A percentile compares a stretch with the other conserved stretches of the same genome.
phyloP scores from a whole-genome alignment of 2,888 invertebrate species.

The Caenorhabditis sp. region DNA sequence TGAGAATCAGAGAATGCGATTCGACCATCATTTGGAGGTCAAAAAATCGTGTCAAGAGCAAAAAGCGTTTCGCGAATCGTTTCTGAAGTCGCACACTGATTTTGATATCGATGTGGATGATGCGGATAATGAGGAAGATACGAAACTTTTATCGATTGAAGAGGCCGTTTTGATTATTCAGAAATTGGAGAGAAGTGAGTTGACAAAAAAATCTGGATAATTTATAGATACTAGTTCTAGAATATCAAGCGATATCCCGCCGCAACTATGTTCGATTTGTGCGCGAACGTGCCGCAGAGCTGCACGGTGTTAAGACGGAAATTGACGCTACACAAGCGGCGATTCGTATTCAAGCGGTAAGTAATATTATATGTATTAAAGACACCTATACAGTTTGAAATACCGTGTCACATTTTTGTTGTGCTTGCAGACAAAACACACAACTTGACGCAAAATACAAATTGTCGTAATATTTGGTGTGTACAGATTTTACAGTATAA shows the following conservation, averaged over 20 bases:
- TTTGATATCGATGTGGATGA: conserved; percentile 44
- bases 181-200: conserved; percentile 57
- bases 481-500: too few relatives aligned
- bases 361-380: too few relatives aligned
- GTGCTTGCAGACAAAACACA: too few relatives aligned
- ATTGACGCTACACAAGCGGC: conserved; percentile 59
- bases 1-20: conserved; percentile 1
- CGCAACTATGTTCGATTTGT: conserved; percentile 61
- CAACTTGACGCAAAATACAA: too few relatives aligned
- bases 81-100: conserved; percentile 35
- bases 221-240: conserved; percentile 43
- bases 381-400: too few relatives aligned
- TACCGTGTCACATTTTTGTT: too few relatives aligned
- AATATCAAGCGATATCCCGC: conserved; percentile 61
- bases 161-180: conserved; percentile 61
- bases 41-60: conserved; percentile 34
- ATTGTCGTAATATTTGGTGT: too few relatives aligned
- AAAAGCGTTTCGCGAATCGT: conserved; percentile 38
- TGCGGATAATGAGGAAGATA: conserved; percentile 30
- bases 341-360: conserved; percentile 58
- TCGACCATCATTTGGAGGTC: conserved; percentile 22
- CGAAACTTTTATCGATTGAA: conserved; percentile 51
- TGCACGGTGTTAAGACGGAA: conserved; percentile 47
- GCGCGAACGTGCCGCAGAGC: conserved; percentile 57
- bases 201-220: background rate